Conservation (phyloP, 2,888 invertebrate genomes). For the Tiphia femorata region DNA sequence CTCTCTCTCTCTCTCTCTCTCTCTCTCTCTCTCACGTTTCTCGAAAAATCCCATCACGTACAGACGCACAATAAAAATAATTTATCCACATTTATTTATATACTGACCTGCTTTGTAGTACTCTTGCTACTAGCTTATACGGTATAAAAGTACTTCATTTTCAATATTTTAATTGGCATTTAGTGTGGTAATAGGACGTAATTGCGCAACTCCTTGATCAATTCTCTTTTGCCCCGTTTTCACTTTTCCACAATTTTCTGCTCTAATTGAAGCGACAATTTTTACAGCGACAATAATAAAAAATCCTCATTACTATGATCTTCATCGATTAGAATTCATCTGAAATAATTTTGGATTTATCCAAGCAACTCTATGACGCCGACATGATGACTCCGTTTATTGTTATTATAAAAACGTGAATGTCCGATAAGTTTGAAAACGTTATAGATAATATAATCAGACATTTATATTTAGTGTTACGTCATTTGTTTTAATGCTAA, state of each 20-base stretch:
- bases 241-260: constrained; percentile 4
- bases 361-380: not conserved
- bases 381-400: not conserved
- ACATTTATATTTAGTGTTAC: not conserved
- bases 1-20: too few species aligned
- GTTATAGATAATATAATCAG: not conserved
- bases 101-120: too few species aligned
- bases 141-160: constrained; percentile 41
- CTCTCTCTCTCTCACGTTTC: too few species aligned
- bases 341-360: constrained; percentile 3
- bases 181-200: constrained; percentile 17
- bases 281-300: constrained; percentile 29
- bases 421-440: not conserved
- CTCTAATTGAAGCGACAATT: constrained; percentile 26
- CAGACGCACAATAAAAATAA: constrained; percentile 38
- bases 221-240: too few species aligned
- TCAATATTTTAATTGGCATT: constrained; percentile 42
- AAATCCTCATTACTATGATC: too few species aligned
- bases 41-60: constrained; percentile 28
- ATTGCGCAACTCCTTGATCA: constrained; percentile 10
- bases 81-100: constrained; percentile 23
- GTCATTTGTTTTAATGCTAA: constrained; percentile 5
- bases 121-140: constrained; percentile 20
- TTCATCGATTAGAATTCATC: constrained; percentile 15
- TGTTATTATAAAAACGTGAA: constrained; percentile 2